Conservation (phyloP, 2,113 vertebrate genomes). For the Odontophorus gujanensis region DNA sequence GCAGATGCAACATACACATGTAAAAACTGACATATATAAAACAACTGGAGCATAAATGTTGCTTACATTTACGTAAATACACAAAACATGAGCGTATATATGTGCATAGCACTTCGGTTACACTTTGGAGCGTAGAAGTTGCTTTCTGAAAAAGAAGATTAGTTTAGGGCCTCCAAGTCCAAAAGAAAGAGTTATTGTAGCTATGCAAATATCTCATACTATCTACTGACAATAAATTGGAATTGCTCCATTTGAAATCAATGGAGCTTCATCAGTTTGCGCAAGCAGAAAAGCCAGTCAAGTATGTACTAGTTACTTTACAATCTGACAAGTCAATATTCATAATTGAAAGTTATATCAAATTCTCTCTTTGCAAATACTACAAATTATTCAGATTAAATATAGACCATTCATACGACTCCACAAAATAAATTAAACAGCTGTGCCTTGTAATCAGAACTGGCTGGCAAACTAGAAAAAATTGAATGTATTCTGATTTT, state of each 20-base stretch:
- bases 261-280: conserved; percentile 45
- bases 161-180: not conserved
- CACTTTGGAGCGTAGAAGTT: not conserved
- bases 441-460: conserved; percentile 70
- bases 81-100: not conserved
- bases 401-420: conserved; percentile 61
- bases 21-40: not conserved
- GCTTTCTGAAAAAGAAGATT: not conserved
- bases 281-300: conserved; percentile 34
- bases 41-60: not conserved
- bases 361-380: conserved; percentile 56
- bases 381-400: conserved; percentile 71
- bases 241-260: conserved; percentile 27
- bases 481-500: conserved; percentile 40
- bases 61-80: not conserved
- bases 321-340: conserved; percentile 60
- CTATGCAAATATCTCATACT: not conserved
- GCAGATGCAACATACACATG: not conserved
- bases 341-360: conserved; percentile 72
- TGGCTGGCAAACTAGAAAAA: conserved; percentile 59
- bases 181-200: not conserved
- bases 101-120: not conserved
- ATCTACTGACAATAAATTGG: conserved; percentile 8
- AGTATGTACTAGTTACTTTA: conserved; percentile 50
- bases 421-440: conserved; percentile 65